Conservation (phyloP, 1,140 invertebrate genomes). For the Pseudobourletiella spinata region DNA sequence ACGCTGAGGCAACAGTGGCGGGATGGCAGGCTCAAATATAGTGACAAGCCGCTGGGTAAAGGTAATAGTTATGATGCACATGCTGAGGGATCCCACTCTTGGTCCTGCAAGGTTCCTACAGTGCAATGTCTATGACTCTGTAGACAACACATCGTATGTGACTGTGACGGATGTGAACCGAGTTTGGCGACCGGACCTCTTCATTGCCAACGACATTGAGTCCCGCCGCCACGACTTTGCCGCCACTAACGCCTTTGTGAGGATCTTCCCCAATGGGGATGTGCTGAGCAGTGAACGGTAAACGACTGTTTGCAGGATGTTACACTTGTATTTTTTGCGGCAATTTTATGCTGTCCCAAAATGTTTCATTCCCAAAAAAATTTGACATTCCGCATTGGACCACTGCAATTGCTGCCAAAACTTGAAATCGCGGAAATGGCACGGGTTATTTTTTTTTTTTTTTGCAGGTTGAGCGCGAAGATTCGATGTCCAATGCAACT, state of each 20-base stretch:
- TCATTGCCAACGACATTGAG: not conserved
- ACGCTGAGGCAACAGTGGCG: constrained; percentile 28
- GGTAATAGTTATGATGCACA: not conserved
- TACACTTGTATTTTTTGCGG: not conserved
- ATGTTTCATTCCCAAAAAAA: not conserved
- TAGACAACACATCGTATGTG: constrained; percentile 2
- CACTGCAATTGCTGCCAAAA: not conserved
- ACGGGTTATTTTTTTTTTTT: not conserved
- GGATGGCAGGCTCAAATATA: constrained; percentile 6
- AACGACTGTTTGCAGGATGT: too few relatives aligned
- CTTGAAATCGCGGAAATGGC: not conserved
- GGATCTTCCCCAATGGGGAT: constrained; percentile 46
- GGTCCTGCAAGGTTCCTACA: too few relatives aligned
- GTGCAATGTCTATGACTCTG: not conserved
- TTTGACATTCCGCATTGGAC: constrained; percentile 16
- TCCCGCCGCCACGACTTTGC: not conserved
- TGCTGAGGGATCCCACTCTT: not conserved
- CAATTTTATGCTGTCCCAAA: not conserved
- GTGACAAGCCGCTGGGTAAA: not conserved
- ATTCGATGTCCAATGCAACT: constrained; percentile 46
- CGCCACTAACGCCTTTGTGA: constrained; percentile 27
- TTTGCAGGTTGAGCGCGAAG: constrained; percentile 41
- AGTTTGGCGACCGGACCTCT: not conserved
- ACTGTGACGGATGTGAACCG: not conserved
- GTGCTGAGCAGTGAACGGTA: constrained; percentile 46